Conservation (phyloP, 2,888 invertebrate genomes). For the Beris chalybata region DNA sequence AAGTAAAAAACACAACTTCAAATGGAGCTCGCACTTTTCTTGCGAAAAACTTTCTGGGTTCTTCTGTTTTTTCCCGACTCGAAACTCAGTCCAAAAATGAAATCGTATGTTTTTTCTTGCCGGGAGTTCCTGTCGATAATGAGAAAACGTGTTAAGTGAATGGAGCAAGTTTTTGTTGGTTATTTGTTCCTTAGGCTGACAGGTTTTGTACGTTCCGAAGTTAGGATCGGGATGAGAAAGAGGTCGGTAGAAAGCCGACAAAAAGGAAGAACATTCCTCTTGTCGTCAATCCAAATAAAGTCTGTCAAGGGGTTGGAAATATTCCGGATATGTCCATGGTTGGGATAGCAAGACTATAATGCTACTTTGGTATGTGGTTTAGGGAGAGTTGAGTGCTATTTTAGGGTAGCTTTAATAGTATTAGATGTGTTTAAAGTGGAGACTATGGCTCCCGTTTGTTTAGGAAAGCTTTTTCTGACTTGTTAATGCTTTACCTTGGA, state of each 20-base stretch:
- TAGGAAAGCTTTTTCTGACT: no score
- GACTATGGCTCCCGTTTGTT: no score
- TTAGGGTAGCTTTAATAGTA: no score
- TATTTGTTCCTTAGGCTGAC: slow-evolving; percentile 17
- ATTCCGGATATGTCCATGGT: no score
- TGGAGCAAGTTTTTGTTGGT: slow-evolving; percentile 21
- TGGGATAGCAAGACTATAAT: no score
- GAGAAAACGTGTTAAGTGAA: slow-evolving; percentile 27
- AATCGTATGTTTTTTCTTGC: not conserved
- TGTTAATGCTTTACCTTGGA: no score
- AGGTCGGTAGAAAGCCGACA: not conserved
- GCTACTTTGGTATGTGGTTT: no score
- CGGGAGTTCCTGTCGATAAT: slow-evolving; percentile 20
- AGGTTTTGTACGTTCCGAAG: not conserved
- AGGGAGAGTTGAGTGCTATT: no score
- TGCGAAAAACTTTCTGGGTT: no score
- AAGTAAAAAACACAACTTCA: not conserved
- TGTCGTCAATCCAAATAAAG: not conserved
- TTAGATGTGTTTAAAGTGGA: no score
- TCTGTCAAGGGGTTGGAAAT: slow-evolving; percentile 11
- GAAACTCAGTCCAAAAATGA: no score
- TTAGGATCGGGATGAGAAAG: not conserved
- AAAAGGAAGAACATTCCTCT: not conserved
- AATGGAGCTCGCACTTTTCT: not conserved
- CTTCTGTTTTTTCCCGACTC: no score